These are phyloP conservation scores for Pyrrhia umbra DNA, from an alignment of 2,888 invertebrate genomes.

Conservation along the genomic window DNA sequence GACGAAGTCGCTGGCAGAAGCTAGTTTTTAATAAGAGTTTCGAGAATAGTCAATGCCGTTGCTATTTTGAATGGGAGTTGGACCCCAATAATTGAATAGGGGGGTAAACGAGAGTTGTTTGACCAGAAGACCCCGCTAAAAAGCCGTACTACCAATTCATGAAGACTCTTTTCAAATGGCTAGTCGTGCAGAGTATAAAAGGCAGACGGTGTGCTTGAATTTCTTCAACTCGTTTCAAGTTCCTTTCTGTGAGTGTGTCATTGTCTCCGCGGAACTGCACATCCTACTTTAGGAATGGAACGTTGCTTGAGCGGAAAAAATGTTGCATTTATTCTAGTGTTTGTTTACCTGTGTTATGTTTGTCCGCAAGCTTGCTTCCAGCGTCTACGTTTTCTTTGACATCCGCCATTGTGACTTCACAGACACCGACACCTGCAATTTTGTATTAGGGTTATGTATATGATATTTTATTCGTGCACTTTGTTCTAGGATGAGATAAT, in stretches of 20 bases:
- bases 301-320: neutral
- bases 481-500: slow-evolving; percentile 42
- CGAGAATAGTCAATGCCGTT: slow-evolving; percentile 9
- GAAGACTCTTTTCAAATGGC: slow-evolving; percentile 19
- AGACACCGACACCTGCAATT: slow-evolving; percentile 59
- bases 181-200: slow-evolving; percentile 15
- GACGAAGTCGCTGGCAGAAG: too few species aligned
- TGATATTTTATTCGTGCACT: neutral
- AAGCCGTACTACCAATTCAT: slow-evolving; percentile 5
- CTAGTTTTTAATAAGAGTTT: too few species aligned
- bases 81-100: slow-evolving; percentile 32
- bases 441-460: slow-evolving; percentile 16
- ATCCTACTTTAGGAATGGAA: slow-evolving; percentile 23
- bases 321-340: slow-evolving; percentile 17
- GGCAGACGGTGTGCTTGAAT: slow-evolving; percentile 2
- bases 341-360: slow-evolving; percentile 84
- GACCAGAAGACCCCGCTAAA: slow-evolving; percentile 19
- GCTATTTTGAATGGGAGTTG: slow-evolving; percentile 19
- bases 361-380: slow-evolving; percentile 75
- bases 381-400: slow-evolving; percentile 75
- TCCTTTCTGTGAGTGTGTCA: slow-evolving; percentile 11
- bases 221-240: slow-evolving; percentile 20
- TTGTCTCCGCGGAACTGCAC: slow-evolving; percentile 25
- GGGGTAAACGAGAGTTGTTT: slow-evolving; percentile 17
- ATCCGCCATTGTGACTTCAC: slow-evolving; percentile 77